Evolutionary conservation across 1,140 invertebrate genomes (phyloP).

Genomic region (Hypothenemus hampei): DNA sequence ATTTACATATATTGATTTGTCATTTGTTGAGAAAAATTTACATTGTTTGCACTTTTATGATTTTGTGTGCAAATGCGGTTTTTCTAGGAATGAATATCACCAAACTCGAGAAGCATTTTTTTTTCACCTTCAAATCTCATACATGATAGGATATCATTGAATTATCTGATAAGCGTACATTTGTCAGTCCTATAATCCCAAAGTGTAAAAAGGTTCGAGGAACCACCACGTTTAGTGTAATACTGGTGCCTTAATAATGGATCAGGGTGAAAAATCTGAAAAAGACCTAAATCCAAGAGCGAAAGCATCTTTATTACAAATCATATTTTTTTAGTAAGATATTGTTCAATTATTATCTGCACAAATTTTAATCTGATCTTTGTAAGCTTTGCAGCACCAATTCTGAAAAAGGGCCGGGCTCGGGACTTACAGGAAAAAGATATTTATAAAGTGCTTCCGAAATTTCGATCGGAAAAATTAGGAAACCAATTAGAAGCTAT

Average conservation of each 20-base stretch:
- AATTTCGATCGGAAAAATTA: slow-evolving; percentile 30
- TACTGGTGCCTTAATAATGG: slow-evolving; percentile 8
- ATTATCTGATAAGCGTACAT: too few relatives aligned
- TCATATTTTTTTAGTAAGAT: slow-evolving; percentile 30
- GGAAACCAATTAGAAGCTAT: slow-evolving; percentile 34
- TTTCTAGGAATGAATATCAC: too few relatives aligned
- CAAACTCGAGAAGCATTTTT: too few relatives aligned
- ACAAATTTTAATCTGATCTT: neutral
- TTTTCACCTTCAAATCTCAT: too few relatives aligned
- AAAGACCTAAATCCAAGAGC: slow-evolving; percentile 22
- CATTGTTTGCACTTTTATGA: too few relatives aligned
- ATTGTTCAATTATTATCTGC: neutral
- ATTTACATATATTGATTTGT: too few relatives aligned
- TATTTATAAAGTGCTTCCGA: slow-evolving; percentile 34
- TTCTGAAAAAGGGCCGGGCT: slow-evolving; percentile 31
- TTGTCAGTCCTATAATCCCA: too few relatives aligned
- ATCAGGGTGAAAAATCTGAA: slow-evolving; percentile 8
- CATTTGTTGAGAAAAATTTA: too few relatives aligned
- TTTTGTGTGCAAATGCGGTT: too few relatives aligned
- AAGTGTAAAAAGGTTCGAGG: neutral
- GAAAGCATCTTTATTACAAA: slow-evolving; percentile 18
- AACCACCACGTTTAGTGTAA: slow-evolving; percentile 7
- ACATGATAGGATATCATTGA: too few relatives aligned
- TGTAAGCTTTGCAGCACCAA: slow-evolving; percentile 34
- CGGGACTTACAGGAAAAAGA: slow-evolving; percentile 46